Conservation (phyloP, 2,888 invertebrate genomes). For the Graphium colonna region DNA sequence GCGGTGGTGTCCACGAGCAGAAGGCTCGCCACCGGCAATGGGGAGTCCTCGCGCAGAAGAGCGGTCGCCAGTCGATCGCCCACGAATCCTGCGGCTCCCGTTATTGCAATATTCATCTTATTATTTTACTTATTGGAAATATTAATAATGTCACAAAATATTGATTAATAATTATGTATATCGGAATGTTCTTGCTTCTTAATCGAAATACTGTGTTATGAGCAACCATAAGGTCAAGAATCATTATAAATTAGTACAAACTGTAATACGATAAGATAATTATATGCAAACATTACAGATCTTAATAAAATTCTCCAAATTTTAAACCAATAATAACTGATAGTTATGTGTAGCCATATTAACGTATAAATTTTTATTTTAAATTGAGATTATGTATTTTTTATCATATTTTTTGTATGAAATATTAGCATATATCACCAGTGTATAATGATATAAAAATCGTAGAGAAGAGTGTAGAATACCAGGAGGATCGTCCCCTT, state of each 20-base stretch:
- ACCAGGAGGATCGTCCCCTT: too few relatives aligned
- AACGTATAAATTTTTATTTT: too few relatives aligned
- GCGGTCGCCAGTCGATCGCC: conserved; percentile 47
- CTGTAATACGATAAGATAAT: conserved; percentile 4
- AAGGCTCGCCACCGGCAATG: conserved; percentile 37
- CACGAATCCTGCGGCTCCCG: conserved; percentile 57
- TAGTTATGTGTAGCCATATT: too few relatives aligned
- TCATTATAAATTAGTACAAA: background rate
- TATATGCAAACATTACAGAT: conserved; percentile 6
- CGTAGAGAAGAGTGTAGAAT: too few relatives aligned
- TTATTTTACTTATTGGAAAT: too few relatives aligned
- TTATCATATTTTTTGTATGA: too few relatives aligned
- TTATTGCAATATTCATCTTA: conserved; percentile 54
- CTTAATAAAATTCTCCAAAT: background rate
- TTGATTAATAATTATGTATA: background rate
- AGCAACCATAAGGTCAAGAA: background rate
- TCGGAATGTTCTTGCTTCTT: background rate
- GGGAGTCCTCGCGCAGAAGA: conserved; percentile 37
- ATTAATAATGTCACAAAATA: background rate
- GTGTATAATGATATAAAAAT: too few relatives aligned
- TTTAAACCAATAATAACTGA: too few relatives aligned
- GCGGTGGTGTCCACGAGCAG: conserved; percentile 38
- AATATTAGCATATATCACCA: too few relatives aligned
- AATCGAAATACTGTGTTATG: background rate
- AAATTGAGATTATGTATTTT: too few relatives aligned